Evolutionary conservation across 1,140 invertebrate genomes (phyloP).

Genomic region (Atta texana): DNA sequence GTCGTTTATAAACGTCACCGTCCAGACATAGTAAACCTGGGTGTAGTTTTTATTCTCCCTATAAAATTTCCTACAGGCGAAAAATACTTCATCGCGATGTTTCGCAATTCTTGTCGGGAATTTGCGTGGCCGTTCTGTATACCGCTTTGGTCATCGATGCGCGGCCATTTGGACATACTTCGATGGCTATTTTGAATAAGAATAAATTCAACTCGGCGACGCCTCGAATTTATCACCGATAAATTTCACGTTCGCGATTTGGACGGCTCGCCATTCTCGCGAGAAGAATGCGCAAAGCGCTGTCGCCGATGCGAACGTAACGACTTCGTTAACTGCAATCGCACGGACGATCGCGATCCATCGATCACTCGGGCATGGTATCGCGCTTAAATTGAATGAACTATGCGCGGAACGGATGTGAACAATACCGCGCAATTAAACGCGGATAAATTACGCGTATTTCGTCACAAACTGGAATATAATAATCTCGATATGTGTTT

Average conservation of each 20-base stretch:
- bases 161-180: conserved; percentile 49
- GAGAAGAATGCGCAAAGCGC: conserved; percentile 49
- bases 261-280: conserved; percentile 21
- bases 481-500: conserved; percentile 50
- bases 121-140: conserved; percentile 27
- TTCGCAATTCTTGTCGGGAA: conserved; percentile 47
- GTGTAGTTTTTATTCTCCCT: conserved; percentile 56
- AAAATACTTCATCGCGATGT: conserved; percentile 47
- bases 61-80: conserved; percentile 49
- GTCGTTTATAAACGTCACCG: conserved; percentile 57
- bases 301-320: conserved; percentile 53
- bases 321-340: conserved; percentile 63
- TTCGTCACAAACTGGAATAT: conserved; percentile 53
- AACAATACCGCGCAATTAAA: conserved; percentile 61
- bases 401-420: conserved; percentile 47
- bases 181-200: conserved; percentile 62
- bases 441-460: conserved; percentile 58
- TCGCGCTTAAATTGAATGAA: conserved; percentile 62
- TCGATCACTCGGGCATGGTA: conserved; percentile 55
- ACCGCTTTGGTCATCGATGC: conserved; percentile 47
- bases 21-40: conserved; percentile 57
- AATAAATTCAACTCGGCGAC: conserved; percentile 58
- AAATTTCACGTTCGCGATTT: conserved; percentile 34
- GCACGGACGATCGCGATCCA: conserved; percentile 58
- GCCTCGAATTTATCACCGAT: conserved; percentile 63